Evolutionary conservation across 2,113 vertebrate species (phyloP).

Genomic region (Ceuthmochares aereus): DNA sequence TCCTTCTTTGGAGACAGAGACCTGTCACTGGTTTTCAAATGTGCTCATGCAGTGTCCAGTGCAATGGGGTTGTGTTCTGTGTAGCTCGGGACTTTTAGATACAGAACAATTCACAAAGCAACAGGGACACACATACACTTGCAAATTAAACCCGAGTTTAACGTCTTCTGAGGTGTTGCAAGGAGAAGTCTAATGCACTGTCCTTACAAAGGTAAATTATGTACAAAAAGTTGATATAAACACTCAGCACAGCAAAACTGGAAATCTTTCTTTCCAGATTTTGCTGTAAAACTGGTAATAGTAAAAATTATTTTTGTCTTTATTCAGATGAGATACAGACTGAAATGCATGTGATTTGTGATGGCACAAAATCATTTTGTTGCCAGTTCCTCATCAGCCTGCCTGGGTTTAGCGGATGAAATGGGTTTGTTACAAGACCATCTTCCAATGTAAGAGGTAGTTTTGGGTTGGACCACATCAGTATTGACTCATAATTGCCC

Average conservation of each 20-base stretch:
- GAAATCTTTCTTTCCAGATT: background rate
- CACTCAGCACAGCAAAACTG: background rate
- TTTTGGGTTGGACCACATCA: no score
- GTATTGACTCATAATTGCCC: no score
- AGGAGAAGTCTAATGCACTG: background rate
- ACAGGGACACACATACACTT: fast-evolving
- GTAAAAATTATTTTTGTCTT: background rate
- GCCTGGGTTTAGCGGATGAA: no score
- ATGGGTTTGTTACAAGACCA: no score
- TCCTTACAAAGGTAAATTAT: background rate
- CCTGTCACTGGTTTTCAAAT: background rate
- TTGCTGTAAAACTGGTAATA: background rate
- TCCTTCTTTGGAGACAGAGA: background rate
- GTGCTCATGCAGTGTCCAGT: background rate
- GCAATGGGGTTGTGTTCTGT: background rate
- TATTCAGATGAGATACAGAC: background rate
- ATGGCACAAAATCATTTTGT: background rate
- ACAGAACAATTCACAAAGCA: background rate
- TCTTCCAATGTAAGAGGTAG: no score
- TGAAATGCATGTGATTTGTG: background rate
- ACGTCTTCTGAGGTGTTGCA: background rate
- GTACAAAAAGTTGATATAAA: background rate
- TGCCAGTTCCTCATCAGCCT: background rate
- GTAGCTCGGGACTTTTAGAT: background rate
- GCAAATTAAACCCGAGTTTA: background rate